Evolutionary conservation across 2,888 invertebrate genomes (phyloP).

Genomic region (Drosophila differens): DNA sequence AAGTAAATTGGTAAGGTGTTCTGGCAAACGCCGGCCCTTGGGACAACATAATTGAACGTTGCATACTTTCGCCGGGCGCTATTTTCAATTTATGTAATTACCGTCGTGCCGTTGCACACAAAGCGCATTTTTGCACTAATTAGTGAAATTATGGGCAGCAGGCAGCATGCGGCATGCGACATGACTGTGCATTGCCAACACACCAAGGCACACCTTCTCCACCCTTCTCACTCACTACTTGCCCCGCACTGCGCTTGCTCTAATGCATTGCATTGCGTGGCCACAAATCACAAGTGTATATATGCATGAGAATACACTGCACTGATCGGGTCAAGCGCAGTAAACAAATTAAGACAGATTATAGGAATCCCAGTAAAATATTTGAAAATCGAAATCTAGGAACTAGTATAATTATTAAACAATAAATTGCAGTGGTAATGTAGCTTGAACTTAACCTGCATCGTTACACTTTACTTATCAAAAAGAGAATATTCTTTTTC

Average conservation of each 20-base stretch:
- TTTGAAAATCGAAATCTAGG: neutral
- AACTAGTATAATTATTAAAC: neutral
- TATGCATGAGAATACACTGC: neutral
- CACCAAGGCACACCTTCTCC: neutral
- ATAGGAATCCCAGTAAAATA: neutral
- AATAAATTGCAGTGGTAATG: neutral
- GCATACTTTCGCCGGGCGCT: slow-evolving; percentile 57
- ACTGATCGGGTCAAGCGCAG: neutral
- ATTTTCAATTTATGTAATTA: slow-evolving; percentile 69
- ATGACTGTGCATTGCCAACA: slow-evolving; percentile 25
- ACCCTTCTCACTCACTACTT: neutral
- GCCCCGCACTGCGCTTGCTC: neutral
- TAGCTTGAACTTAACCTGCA: neutral
- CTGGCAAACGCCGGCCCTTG: neutral
- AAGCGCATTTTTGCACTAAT: slow-evolving; percentile 67
- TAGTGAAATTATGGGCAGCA: slow-evolving; percentile 65
- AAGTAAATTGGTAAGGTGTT: neutral
- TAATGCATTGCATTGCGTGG: slow-evolving; percentile 35
- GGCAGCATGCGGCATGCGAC: slow-evolving; percentile 14
- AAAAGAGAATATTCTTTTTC: neutral
- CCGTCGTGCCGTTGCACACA: slow-evolving; percentile 32
- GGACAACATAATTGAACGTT: slow-evolving; percentile 64
- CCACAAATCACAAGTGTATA: slow-evolving; percentile 11
- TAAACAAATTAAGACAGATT: neutral
- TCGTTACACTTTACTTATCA: neutral